Evolutionary conservation across 2,797 vertebrate species (phyloP), one percentile per base, ranked within the genome.

Genomic region (Eutrigla gurnardus): DNA sequence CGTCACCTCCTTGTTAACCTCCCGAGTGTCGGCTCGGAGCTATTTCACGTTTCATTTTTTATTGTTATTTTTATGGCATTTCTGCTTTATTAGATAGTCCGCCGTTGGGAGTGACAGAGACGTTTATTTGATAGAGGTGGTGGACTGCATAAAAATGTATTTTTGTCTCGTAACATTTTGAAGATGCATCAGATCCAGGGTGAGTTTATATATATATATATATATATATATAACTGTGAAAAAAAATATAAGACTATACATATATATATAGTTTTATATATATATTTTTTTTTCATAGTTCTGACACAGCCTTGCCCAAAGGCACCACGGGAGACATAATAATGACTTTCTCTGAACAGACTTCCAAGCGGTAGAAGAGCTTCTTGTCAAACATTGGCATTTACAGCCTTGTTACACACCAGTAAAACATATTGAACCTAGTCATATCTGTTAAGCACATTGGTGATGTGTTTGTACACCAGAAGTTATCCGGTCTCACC

Each of bases 11-110:
- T 10, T 77, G 75, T 65, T 72, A 84, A 78, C 76, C 77, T 81
- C 84, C 78, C 0, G 55, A 65, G 82, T 75, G 43, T 79, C 46
- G 2, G 47, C 79, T 55, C 75, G 1, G 53, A 68, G 64, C 82
- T 73, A 66, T 83, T 81, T 75, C 73, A n/a, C 65, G 70, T 80
- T 75, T 25, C 25, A 57, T 66, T 70, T 77, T 78, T 87, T 83
- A 86, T 85, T 88, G 80, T 84, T 83, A 80, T 89, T 88, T 84
- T 85, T 80, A 87, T 69, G 75, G 72, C 59, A 46, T 80, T 81
- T 70, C 62, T 73, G 14, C 68, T 86, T 91, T 91, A 91, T 90
- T 88, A 78, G 67, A 83, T 80, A 59, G 72, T 72, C 75, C 63
- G 57, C 81, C 81, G 17, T 66, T 4, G 66, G 86, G 78, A 82